phyloP scores from a whole-genome alignment of 2,113 vertebrate genomes.

The Hirundichthys speculiger region DNA sequence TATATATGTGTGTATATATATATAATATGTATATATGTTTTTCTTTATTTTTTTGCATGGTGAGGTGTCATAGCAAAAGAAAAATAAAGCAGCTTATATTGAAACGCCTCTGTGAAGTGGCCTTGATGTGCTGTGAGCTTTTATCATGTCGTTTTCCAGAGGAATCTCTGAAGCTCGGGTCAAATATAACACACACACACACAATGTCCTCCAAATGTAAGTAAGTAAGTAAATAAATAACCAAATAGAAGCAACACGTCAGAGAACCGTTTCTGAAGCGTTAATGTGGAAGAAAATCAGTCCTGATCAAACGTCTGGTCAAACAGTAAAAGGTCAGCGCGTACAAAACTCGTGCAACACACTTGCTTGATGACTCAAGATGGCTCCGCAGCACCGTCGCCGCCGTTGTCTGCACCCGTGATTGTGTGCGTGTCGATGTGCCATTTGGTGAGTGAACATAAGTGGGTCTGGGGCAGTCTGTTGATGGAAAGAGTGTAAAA shows the following conservation, averaged over 20 bases:
- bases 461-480: conserved; percentile 77
- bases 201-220: neutral
- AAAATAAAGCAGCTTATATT: conserved; percentile 16
- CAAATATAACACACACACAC: conserved; percentile 6
- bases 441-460: conserved; percentile 81
- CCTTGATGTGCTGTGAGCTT: conserved; percentile 23
- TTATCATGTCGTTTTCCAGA: neutral
- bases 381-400: conserved; percentile 39
- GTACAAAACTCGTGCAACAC: conserved; percentile 19
- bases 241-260: conserved; percentile 15
- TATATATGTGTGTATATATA: no score
- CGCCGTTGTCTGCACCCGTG: conserved; percentile 61
- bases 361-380: conserved; percentile 49
- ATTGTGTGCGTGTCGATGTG: conserved; percentile 62
- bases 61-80: no score
- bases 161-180: neutral
- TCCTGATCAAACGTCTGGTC: conserved; percentile 39
- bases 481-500: conserved; percentile 81
- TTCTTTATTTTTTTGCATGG: no score
- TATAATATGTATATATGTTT: no score
- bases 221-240: neutral
- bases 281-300: conserved; percentile 6
- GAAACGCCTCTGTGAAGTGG: conserved; percentile 13
- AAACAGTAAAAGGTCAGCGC: conserved; percentile 43
- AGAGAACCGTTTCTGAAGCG: conserved; percentile 10